These are phyloP conservation scores for Oxyscelio sp. DNA, from an alignment of 2,888 invertebrate genomes.

Conservation along the genomic window DNA sequence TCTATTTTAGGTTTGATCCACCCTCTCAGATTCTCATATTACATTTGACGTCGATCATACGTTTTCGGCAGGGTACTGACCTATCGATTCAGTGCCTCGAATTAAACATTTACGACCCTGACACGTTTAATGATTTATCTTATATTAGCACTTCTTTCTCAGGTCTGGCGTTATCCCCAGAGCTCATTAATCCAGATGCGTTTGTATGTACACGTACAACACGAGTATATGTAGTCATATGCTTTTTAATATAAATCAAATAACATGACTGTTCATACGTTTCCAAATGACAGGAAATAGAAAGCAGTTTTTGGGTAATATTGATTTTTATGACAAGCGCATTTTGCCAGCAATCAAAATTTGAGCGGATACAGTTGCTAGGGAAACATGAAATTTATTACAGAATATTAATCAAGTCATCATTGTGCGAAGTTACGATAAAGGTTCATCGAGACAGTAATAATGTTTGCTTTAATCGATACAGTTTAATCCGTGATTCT, in stretches of 20 bases:
- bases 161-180: neutral
- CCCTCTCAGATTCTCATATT: slow-evolving; percentile 18
- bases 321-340: slow-evolving; percentile 33
- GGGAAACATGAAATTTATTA: too few relatives aligned
- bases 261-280: neutral
- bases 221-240: neutral
- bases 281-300: neutral
- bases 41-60: slow-evolving; percentile 48
- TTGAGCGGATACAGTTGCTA: too few relatives aligned
- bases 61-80: slow-evolving; percentile 54
- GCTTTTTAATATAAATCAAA: neutral
- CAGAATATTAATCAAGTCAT: too few relatives aligned
- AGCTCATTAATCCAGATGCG: slow-evolving; percentile 38
- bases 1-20: slow-evolving; percentile 26
- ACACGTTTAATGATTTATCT: slow-evolving; percentile 54
- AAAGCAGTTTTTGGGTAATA: slow-evolving; percentile 8
- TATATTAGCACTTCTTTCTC: slow-evolving; percentile 42
- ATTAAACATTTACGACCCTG: slow-evolving; percentile 58
- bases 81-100: slow-evolving; percentile 52
- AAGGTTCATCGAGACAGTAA: too few relatives aligned
- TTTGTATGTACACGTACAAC: slow-evolving; percentile 24
- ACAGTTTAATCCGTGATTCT: too few relatives aligned
- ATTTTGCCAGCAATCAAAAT: slow-evolving; percentile 5
- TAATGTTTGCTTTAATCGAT: too few relatives aligned
- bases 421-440: too few relatives aligned